A percentile compares a stretch with the other conserved stretches of the same genome.
phyloP scores from a whole-genome alignment of 2,797 vertebrate genomes.

The Rhincodon typus region DNA sequence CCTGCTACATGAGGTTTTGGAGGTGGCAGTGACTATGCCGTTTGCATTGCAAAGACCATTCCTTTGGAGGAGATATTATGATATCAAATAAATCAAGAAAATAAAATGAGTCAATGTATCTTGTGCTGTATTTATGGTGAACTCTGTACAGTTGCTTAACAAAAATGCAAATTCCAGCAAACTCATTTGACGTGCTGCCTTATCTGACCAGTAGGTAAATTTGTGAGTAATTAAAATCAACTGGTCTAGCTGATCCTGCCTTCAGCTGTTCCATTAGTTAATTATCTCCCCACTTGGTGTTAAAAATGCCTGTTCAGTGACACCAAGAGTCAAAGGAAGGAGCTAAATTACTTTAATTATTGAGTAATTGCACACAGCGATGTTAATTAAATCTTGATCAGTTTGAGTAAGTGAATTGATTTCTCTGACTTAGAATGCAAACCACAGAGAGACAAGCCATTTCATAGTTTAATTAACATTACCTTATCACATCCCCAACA shows the following conservation, averaged over 20 bases:
- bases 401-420: constrained; percentile 95
- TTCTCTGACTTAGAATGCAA: constrained; percentile 83
- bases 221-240: constrained; percentile 52
- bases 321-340: constrained; percentile 71
- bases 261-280: constrained; percentile 69
- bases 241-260: constrained; percentile 53
- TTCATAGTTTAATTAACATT: constrained; percentile 69
- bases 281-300: constrained; percentile 70
- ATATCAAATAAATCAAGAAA: background rate
- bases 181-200: constrained; percentile 39
- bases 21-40: too few relatives aligned
- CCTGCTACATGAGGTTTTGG: too few relatives aligned
- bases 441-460: constrained; percentile 62
- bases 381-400: constrained; percentile 99
- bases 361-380: constrained; percentile 88
- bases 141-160: background rate
- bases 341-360: constrained; percentile 98
- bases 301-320: constrained; percentile 72
- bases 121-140: background rate
- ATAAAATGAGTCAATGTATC: background rate
- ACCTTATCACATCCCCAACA: constrained; percentile 59
- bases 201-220: constrained; percentile 50
- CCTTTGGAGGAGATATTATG: background rate
- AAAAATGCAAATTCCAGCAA: constrained; percentile 32
- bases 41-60: background rate